Evolutionary conservation across 1,140 invertebrate genomes (phyloP), one percentile per base, ranked within the genome.

Genomic region (Cotesia glomerata): DNA sequence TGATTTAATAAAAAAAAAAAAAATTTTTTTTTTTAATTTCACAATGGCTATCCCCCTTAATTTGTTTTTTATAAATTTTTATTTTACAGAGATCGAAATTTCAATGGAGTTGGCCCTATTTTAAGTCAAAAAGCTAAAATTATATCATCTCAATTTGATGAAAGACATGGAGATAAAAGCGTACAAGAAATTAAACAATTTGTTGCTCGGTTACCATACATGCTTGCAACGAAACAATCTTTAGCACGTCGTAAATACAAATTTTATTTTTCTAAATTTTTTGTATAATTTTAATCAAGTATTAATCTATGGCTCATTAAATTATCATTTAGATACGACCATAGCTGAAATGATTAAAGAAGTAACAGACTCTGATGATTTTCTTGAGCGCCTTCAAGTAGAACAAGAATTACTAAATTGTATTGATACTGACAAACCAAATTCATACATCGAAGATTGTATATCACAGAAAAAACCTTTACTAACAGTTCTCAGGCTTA

Each of bases 381-480:
- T 94, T 81, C 82, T 92, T 16, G 91, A 93, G 75, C 89, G 88
- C 59, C 83, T 94, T 11, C 88, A 91, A 80, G 86, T 91, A 61
- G 96, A 98, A 85, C 97, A 99, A 86, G 96, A 98, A 82, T 93
- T 98, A 77, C 88, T 98, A 72, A 95, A 96, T 81, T 96, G 95
- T 72, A 90, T 95, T 18, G 95, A 97, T 74, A 94, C 95, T 1
- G 97, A 99, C 78, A 96, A 95, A 87, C 89, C 93, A 0, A 93
- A 93, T 83, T 84, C 92, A 0, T 96, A 93, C 80, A 97, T 99
- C 77, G 97, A 98, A 87, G 95, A 97, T 80, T 91, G 93, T 77
- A 97, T 98, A 73, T 94, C 94, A 4, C 92, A 93, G 78, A 91
- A 95, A 81, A 92, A 92, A 77, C 91, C 95, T 8, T 78, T 98